These are phyloP conservation scores for Drosophila neutralis DNA, from an alignment of 2,888 invertebrate species.

Conservation along the genomic window DNA sequence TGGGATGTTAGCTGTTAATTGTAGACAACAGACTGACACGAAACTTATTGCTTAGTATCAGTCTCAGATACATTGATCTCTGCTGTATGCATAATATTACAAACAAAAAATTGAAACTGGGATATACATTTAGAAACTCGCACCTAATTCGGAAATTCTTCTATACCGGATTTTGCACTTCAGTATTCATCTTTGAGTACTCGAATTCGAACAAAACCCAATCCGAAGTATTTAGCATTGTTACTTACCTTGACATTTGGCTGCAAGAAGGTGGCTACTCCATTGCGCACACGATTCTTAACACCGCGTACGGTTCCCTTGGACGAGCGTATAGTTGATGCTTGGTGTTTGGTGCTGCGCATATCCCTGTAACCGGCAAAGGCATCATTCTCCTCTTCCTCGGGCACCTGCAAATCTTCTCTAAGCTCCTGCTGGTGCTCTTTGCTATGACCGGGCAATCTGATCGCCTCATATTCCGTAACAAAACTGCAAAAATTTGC, in stretches of 20 bases:
- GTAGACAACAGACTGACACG: slow-evolving; percentile 6
- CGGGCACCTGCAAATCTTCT: not conserved
- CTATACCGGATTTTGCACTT: not conserved
- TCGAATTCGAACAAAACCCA: not conserved
- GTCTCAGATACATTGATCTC: not conserved
- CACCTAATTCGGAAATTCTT: not conserved
- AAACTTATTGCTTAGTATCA: slow-evolving; percentile 15
- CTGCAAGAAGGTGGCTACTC: slow-evolving; percentile 97
- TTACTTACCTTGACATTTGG: slow-evolving; percentile 90
- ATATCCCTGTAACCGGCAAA: slow-evolving; percentile 93
- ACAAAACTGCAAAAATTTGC: slow-evolving; percentile 78
- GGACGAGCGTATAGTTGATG: slow-evolving; percentile 93
- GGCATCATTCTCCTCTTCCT: slow-evolving; percentile 86
- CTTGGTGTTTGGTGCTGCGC: slow-evolving; percentile 83
- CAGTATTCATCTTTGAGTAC: not conserved
- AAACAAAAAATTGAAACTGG: not conserved
- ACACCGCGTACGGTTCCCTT: slow-evolving; percentile 97
- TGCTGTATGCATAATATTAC: not conserved
- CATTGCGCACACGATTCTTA: slow-evolving; percentile 96
- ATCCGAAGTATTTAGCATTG: not conserved
- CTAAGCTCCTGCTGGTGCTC: not conserved
- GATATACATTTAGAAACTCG: not conserved
- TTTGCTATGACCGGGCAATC: slow-evolving; percentile 4
- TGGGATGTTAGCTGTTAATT: slow-evolving; percentile 13
- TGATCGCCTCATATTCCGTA: slow-evolving; percentile 16